Evolutionary conservation across 2,113 vertebrate genomes (phyloP), one percentile per base, ranked within the genome.

Genomic region (Ophthalmolycus amberensis): DNA sequence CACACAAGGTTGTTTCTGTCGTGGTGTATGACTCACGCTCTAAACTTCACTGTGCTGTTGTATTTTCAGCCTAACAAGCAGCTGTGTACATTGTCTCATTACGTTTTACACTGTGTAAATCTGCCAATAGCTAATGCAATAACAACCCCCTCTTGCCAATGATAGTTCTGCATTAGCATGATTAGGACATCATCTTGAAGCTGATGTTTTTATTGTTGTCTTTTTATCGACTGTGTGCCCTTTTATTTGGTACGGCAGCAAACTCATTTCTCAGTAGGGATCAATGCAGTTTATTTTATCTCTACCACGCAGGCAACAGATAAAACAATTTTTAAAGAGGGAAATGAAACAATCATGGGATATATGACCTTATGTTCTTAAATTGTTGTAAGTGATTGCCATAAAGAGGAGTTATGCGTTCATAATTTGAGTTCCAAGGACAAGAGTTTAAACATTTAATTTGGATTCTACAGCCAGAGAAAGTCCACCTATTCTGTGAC

Each of bases 71-170:
- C 56, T 52, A 62, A 77, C 58, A 86, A 84, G 70, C 59, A 76
- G 65, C 60, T 63, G 22, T 70, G 66, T 64, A 37, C 54, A 65
- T 71, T 52, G 25, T 38, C 50, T 88, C 64, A 42, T 65, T 72
- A 80, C 64, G 48, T 52, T 79, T 60, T 67, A 38, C 27, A 67
- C 27, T 56, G 29, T 65, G 67, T 32, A 56, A 79, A 80, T 83
- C 50, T 80, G 82, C 44, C 77, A 79, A 56, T 16, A 66, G 67
- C 46, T 70, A 80, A 76, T 75, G 63, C 78, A 82, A 84, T 66
- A 54, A 62, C 46, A 81, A 65, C 48, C 16, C 38, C 14, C 37
- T 59, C 58, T 75, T 80, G 34, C 64, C 75, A 50, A 38, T 76
- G 59, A 77, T 54, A 70, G 69, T 50, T 67, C 18, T 56, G 27